Conservation (phyloP, 2,113 vertebrate species). For the Anguilla japonica region DNA sequence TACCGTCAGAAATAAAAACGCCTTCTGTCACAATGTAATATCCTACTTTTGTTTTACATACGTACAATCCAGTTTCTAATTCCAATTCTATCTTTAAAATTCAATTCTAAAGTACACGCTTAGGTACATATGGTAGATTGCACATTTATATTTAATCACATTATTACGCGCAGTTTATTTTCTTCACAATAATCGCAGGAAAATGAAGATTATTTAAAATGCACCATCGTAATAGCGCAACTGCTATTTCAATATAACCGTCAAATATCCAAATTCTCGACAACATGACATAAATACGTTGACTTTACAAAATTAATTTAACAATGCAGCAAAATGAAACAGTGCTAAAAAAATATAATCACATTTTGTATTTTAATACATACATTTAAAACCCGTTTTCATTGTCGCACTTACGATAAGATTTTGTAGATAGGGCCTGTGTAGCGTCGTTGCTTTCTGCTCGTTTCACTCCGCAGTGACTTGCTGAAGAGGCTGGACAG, state of each 20-base stretch:
- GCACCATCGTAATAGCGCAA: neutral
- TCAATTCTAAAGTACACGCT: neutral
- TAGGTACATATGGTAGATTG: neutral
- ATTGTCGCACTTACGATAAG: constrained; percentile 19
- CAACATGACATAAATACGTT: neutral
- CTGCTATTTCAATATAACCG: neutral
- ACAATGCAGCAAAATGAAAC: neutral
- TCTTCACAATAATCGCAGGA: too few relatives aligned
- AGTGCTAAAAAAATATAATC: neutral
- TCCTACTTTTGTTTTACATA: neutral
- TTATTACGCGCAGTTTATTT: neutral
- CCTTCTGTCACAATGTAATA: neutral
- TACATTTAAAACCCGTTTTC: neutral
- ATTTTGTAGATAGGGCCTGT: neutral
- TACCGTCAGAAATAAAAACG: neutral
- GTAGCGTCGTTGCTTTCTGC: constrained; percentile 1
- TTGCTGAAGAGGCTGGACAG: constrained; percentile 17
- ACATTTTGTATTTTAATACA: neutral
- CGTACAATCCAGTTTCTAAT: neutral
- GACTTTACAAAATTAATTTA: neutral
- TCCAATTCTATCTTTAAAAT: neutral
- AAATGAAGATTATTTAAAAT: neutral
- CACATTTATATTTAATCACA: neutral
- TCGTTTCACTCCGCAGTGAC: neutral
- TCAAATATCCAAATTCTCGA: neutral